These are phyloP conservation scores for Bradysia coprophila DNA, from an alignment of 1,140 invertebrate species.

Conservation along the genomic window DNA sequence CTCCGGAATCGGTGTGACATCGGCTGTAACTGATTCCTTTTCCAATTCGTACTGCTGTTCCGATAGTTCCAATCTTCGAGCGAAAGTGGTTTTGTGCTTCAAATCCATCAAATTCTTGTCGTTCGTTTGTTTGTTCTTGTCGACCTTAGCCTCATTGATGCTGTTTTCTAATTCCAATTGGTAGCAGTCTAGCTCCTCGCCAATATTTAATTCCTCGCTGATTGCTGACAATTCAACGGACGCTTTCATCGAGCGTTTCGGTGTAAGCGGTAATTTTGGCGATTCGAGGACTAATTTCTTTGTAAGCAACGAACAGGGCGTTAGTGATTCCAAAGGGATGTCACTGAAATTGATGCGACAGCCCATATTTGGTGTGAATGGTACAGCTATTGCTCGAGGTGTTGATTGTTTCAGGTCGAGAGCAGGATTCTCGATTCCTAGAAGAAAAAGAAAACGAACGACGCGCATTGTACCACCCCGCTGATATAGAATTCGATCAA, in stretches of 20 bases:
- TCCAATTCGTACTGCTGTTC: not conserved
- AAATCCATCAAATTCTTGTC: conserved; percentile 1
- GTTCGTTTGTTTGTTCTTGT: conserved; percentile 5
- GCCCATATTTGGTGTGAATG: conserved; percentile 17
- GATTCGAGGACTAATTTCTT: conserved; percentile 20
- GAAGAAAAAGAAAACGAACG: not conserved
- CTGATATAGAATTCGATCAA: not conserved
- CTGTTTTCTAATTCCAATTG: conserved; percentile 23
- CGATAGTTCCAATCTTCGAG: not conserved
- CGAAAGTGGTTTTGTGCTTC: not conserved
- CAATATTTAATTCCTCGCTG: conserved; percentile 21
- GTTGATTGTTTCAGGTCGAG: conserved; percentile 10
- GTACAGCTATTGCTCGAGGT: conserved; percentile 14
- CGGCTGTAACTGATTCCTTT: not conserved
- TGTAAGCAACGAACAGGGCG: conserved; percentile 17
- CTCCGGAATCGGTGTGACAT: not conserved
- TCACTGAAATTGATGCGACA: conserved; percentile 21
- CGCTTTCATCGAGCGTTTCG: not conserved
- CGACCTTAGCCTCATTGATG: conserved; percentile 21
- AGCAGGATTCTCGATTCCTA: conserved; percentile 13
- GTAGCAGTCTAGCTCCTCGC: conserved; percentile 21
- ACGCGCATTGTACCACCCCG: not conserved
- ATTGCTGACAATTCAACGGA: conserved; percentile 16
- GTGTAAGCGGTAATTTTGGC: not conserved
- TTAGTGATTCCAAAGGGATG: conserved; percentile 8